Evolutionary conservation across 2,113 vertebrate species (phyloP).

Genomic region (Siphamia tubifer): DNA sequence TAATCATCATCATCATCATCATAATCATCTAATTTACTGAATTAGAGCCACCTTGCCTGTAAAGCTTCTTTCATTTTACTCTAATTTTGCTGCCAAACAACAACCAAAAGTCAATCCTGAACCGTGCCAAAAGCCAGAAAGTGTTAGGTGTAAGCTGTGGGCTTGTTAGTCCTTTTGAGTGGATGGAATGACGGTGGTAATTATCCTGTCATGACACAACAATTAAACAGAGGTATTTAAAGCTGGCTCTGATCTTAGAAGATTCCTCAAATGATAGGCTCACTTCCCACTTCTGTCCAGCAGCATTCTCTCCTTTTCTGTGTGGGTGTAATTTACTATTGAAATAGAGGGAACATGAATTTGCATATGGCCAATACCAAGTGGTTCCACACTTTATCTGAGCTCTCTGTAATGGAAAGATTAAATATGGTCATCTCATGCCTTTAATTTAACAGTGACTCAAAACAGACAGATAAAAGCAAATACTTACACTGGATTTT

Average conservation of each 20-base stretch:
- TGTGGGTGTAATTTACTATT: constrained; percentile 40
- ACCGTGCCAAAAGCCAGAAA: background rate
- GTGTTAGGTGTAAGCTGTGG: background rate
- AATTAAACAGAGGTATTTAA: constrained; percentile 65
- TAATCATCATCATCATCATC: too few relatives aligned
- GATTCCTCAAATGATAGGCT: constrained; percentile 52
- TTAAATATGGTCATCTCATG: background rate
- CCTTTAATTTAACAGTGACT: background rate
- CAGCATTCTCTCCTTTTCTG: constrained; percentile 4
- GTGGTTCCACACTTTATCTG: constrained; percentile 11
- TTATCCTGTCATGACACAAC: constrained; percentile 60
- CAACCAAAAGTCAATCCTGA: background rate
- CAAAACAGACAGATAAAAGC: background rate
- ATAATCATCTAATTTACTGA: too few relatives aligned
- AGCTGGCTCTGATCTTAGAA: constrained; percentile 6
- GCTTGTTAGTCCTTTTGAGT: constrained; percentile 10
- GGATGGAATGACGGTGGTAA: constrained; percentile 30
- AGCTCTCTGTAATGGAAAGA: background rate
- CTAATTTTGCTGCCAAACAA: background rate
- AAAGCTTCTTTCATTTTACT: background rate
- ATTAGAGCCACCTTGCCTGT: background rate
- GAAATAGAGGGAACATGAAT: constrained; percentile 32
- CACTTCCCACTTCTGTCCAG: constrained; percentile 30
- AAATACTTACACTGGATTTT: too few relatives aligned
- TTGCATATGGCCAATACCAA: constrained; percentile 43